Evolutionary conservation across 2,888 invertebrate genomes (phyloP), one percentile per base, ranked within the genome.

Genomic region (Synanthedon myopaeformis): DNA sequence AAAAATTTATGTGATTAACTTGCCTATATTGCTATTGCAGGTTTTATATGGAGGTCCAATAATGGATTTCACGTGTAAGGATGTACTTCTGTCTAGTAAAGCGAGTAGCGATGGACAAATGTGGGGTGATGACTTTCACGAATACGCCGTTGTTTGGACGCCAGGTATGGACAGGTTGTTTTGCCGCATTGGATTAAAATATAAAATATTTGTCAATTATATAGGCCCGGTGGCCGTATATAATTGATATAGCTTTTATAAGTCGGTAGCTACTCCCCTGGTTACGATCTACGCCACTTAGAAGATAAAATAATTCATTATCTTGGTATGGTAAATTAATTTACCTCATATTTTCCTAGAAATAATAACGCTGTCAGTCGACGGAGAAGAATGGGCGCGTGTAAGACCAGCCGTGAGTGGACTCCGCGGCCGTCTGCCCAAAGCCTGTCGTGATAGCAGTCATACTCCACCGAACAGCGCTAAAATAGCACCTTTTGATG

Each of bases 111-210:
- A 62, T 5, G 66, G 67, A 3, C 59, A 54, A 2, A 59, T 69
- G 0, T 90, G 91, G 89, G 89, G 90, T 11, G 80, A 89, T 4
- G 83, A 88, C 11, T 92, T 89, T 70, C 94, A 94, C 62, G 78
- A 79, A 1, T 94, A 91, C 67, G 85, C 88, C 6, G 55, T 93
- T 1, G 88, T 89, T 53, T 95, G 94, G 94, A 87, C 83, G 8
- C 89, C 89, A 65, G 87, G 91, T 91, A 74, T 60, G 57, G 3
- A 13, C 11, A n/a, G n/a, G n/a, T n/a, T n/a, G n/a, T n/a, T n/a
- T n/a, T n/a, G n/a, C n/a, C n/a, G n/a, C n/a, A n/a, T n/a, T n/a
- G n/a, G n/a, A n/a, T n/a, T n/a, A n/a, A n/a, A n/a, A n/a, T n/a
- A n/a, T n/a, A n/a, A n/a, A n/a, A n/a, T n/a, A n/a, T n/a, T n/a